Percentiles rank a stretch among this genome's conserved stretches.
phyloP scores from a whole-genome alignment of 1,140 invertebrate species.

The Augochlora pura region DNA sequence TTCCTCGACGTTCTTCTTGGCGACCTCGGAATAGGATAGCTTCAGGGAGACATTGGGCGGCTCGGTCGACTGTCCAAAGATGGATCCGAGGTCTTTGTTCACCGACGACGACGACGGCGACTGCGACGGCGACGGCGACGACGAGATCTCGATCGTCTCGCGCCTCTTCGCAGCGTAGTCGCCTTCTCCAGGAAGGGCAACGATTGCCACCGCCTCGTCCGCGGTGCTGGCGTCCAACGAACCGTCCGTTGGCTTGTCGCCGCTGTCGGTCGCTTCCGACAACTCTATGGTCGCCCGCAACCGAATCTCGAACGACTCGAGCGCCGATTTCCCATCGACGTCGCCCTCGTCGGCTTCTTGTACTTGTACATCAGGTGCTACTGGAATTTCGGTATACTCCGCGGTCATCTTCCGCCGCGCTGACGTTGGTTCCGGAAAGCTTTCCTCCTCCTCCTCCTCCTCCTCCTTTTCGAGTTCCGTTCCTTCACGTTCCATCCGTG shows the following conservation, averaged over 20 bases:
- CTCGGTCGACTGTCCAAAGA: slow-evolving; percentile 53
- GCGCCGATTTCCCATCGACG: neutral
- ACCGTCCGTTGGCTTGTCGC: slow-evolving; percentile 42
- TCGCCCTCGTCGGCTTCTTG: slow-evolving; percentile 33
- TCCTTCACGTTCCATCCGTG: neutral
- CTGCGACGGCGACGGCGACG: no score
- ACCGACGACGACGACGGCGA: neutral
- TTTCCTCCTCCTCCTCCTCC: no score
- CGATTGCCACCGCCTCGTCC: slow-evolving; percentile 50
- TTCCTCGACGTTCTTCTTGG: slow-evolving; percentile 47
- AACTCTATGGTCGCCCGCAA: slow-evolving; percentile 75
- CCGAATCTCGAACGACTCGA: slow-evolving; percentile 70
- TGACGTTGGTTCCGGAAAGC: neutral
- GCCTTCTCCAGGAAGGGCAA: neutral
- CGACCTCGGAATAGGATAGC: slow-evolving; percentile 65
- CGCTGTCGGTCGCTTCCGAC: slow-evolving; percentile 60
- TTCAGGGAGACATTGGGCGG: slow-evolving; percentile 44
- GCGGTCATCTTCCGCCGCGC: neutral
- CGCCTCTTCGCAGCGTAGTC: slow-evolving; percentile 27
- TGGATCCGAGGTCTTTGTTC: slow-evolving; percentile 41
- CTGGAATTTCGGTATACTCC: slow-evolving; percentile 50
- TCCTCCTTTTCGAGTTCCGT: no score
- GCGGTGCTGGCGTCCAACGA: slow-evolving; percentile 63
- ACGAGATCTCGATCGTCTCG: slow-evolving; percentile 50
- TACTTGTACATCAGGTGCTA: slow-evolving; percentile 64